Percentiles rank a stretch among this genome's conserved stretches.
Conservation (phyloP, 2,113 vertebrate genomes). For the Damaliscus lunatus region DNA sequence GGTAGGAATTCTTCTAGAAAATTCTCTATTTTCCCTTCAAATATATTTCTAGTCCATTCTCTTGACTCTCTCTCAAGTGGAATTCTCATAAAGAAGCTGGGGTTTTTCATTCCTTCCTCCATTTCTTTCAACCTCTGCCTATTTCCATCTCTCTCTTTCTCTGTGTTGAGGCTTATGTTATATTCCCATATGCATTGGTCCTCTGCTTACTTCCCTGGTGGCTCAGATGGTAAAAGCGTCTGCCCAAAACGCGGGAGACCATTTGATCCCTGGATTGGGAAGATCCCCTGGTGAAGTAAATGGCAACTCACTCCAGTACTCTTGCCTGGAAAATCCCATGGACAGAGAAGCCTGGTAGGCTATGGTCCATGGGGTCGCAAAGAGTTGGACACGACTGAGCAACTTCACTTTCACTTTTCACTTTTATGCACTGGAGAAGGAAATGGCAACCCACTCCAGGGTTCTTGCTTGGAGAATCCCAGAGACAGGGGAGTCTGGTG, state of each 20-base stretch:
- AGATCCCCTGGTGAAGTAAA: not conserved
- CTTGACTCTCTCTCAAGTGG: not conserved
- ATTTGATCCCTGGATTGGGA: not conserved
- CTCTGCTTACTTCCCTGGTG: not conserved
- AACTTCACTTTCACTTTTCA: not conserved
- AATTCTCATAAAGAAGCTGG: not conserved
- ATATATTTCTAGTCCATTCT: not conserved
- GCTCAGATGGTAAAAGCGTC: not conserved
- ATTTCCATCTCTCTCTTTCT: not conserved
- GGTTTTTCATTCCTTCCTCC: not conserved
- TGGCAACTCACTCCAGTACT: not conserved
- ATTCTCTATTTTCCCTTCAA: not conserved
- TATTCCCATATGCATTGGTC: not conserved
- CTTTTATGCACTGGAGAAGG: not conserved
- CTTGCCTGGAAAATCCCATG: not conserved
- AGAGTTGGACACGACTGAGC: not conserved
- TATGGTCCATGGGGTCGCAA: not conserved
- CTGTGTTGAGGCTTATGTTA: not conserved
- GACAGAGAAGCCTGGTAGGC: not conserved
- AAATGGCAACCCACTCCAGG: not conserved
- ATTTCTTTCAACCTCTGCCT: not conserved
- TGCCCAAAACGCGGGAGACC: accelerated
- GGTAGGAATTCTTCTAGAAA: not conserved
- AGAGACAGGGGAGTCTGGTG: too few relatives aligned
- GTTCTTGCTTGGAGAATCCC: not conserved